These are phyloP conservation scores for Xenus cinereus DNA, from an alignment of 2,113 vertebrate species.

Conservation along the genomic window DNA sequence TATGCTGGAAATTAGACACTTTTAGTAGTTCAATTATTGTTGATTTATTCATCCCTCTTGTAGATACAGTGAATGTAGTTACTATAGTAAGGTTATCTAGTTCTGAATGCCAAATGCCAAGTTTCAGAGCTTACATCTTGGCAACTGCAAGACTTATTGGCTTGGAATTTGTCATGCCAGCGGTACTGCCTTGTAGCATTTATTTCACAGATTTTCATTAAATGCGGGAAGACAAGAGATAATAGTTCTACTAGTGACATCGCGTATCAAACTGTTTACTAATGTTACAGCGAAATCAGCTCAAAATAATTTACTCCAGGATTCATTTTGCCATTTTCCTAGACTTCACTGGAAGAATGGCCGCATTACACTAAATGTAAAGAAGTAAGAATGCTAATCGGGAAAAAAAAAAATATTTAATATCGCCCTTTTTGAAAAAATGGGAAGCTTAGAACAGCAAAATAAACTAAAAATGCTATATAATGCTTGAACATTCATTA, in stretches of 20 bases:
- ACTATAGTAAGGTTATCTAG: conserved; percentile 49
- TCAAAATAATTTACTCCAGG: neutral
- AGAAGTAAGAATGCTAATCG: neutral
- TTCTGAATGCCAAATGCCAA: conserved; percentile 55
- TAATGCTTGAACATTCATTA: neutral
- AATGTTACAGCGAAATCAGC: neutral
- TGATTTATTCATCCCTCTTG: conserved; percentile 65
- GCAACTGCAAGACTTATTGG: conserved; percentile 41
- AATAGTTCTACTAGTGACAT: neutral
- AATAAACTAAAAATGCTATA: neutral
- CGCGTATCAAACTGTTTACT: conserved; percentile 7
- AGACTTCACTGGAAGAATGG: neutral
- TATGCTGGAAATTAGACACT: conserved; percentile 69
- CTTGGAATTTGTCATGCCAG: conserved; percentile 48
- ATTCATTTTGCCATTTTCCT: neutral
- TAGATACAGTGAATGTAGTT: conserved; percentile 61
- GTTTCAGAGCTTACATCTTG: conserved; percentile 33
- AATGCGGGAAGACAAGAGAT: conserved; percentile 22
- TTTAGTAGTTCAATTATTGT: conserved; percentile 72
- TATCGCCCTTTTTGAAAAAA: neutral
- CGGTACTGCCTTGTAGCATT: conserved; percentile 30
- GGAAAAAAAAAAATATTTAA: neutral
- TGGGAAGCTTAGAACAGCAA: neutral
- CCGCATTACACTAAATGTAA: neutral
- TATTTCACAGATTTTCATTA: conserved; percentile 58